Base-by-base conservation (phyloP, 2,113 vertebrate species). In the Petromus typicus region DNA sequence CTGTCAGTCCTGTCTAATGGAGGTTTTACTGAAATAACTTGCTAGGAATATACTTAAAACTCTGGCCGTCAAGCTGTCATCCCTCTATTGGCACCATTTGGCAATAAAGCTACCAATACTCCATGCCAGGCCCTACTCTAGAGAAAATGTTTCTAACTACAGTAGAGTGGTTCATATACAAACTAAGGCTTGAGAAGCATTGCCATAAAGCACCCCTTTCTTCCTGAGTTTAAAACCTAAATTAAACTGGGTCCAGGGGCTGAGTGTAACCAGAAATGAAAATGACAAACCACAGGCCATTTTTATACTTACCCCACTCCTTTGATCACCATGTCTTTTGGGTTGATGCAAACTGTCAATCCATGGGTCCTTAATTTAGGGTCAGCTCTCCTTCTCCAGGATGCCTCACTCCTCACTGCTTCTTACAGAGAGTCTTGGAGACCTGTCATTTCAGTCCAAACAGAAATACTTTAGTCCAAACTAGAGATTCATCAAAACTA, bases 261-360 rank as follows among this genome's bases (percentile, higher is more conserved):
- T 69, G 20, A 48, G 6, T 63, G 91, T 64, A 40, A 23, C 86
- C 54, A 80, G 34, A 94, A 94, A 87, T n/a, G 73, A 67, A 91
- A 83, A 3, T 66, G 56, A 59, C 25, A 66, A 56, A 40, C 20
- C 16, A 66, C 6, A 76, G 43, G 20, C 13, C n/a, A 48, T 48
- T 75, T 78, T 32, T 66, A 51, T 20, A 34, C 30, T 78, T 30
- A 27, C 43, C 40, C 40, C 40, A 27, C 51, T 8, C 51, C 75
- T 78, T 54, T 78, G 45, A 34, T 54, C 30, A 34, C 16, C 48
- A 34, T 18, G 11, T 34, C 48, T 78, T 34, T 78, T 48, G 34
- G 48, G 54, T 30, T 48, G 7, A 48, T 48, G 43, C 43, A 48
- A 48, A 75, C 6, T 48, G 30, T 45, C 30, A 76, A 32, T 48